Percentiles rank a stretch among this genome's conserved stretches.
Conservation (phyloP, 2,113 vertebrate genomes). For the Orcinus orca region DNA sequence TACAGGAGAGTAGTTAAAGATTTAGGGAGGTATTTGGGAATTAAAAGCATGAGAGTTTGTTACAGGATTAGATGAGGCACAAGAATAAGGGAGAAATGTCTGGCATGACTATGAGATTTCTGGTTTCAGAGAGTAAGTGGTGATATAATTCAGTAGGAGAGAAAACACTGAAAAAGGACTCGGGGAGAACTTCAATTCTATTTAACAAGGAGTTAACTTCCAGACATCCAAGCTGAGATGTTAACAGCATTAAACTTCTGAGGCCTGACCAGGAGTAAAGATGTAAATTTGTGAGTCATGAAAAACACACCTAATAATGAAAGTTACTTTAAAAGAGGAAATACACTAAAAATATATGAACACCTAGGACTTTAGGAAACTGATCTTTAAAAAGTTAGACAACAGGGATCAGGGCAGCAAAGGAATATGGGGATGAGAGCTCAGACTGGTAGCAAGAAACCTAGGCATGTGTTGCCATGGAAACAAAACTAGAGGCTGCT, state of each 20-base stretch:
- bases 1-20: not conserved
- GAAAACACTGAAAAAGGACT: not conserved
- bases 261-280: not conserved
- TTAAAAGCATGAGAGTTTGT: not conserved
- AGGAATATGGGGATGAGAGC: not conserved
- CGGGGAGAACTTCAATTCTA: not conserved
- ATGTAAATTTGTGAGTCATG: not conserved
- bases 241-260: not conserved
- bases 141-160: not conserved
- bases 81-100: not conserved
- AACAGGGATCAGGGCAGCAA: not conserved
- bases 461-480: not conserved
- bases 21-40: not conserved
- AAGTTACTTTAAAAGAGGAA: not conserved
- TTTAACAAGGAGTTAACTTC: not conserved
- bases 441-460: not conserved
- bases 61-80: not conserved
- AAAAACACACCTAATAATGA: not conserved
- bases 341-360: not conserved
- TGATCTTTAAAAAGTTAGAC: not conserved
- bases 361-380: not conserved
- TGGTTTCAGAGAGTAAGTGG: not conserved
- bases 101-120: not conserved
- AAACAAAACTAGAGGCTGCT: not conserved
- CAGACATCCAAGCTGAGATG: not conserved